phyloP scores from a whole-genome alignment of 2,113 vertebrate species.

The Malurus alboscapulatus region DNA sequence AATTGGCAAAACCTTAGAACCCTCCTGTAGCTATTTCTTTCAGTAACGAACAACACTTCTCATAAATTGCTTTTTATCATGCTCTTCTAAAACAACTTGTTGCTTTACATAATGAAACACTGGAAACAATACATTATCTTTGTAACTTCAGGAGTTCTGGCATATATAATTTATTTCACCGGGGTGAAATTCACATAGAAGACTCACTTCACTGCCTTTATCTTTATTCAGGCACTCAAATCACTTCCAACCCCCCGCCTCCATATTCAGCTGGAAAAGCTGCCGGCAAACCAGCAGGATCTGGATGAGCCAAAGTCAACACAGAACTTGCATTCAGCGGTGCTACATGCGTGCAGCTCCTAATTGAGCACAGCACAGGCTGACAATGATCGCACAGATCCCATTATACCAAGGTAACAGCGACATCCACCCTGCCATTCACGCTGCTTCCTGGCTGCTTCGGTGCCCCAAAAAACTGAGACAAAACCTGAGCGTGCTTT shows the following conservation, averaged over 20 bases:
- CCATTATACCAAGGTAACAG: not conserved
- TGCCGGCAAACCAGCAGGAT: not conserved
- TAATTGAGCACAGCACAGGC: not conserved
- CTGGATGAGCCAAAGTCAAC: not conserved
- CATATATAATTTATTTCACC: not conserved
- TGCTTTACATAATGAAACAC: not conserved
- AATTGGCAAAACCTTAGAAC: not conserved
- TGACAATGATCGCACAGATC: not conserved
- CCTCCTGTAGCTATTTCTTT: not conserved
- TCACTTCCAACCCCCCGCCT: not conserved
- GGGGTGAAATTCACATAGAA: not conserved
- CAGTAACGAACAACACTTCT: not conserved
- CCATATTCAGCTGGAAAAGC: not conserved
- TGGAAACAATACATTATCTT: not conserved
- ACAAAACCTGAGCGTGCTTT: not conserved
- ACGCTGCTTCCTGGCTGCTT: accelerated
- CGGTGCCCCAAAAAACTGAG: not conserved
- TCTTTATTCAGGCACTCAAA: not conserved
- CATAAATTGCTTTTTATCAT: not conserved
- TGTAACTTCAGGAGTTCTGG: not conserved
- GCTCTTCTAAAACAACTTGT: conserved; percentile 7
- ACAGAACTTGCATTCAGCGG: not conserved
- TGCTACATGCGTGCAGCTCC: not conserved
- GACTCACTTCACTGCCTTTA: not conserved
- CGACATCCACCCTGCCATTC: not conserved